Base-by-base conservation (phyloP, 2,888 invertebrate species). In the Himalopsyche japonica region DNA sequence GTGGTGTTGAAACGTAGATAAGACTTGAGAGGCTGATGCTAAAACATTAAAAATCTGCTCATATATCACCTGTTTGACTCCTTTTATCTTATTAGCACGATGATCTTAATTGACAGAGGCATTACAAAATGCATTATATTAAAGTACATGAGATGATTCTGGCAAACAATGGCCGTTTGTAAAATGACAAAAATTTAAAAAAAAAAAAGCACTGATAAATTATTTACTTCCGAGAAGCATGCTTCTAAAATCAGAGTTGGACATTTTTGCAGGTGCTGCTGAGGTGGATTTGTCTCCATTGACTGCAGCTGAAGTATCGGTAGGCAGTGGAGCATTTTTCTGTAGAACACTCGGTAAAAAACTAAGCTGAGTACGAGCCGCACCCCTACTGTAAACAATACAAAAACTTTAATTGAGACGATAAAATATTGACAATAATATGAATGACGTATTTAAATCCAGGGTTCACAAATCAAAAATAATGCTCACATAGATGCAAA, bases 201-300 rank as follows among this genome's bases (percentile, higher is more conserved):
- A 57, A 57, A 57, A 10, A 0, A 24, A 20, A 6, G 20, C 20
- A 20, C 57, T 8, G 20, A 10, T n/a, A 57, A 57, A 57, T 24
- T 84, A 85, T 37, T 86, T 86, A 20, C 79, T 86, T 32, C 80
- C 82, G 18, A 94, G 90, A 85, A 94, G 89, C 91, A 94, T 89
- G 86, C 89, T 91, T 88, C 93, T 90, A 87, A 94, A 94, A 88
- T 94, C 94, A 82, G 90, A 91, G 89, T 94, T 94, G 87, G 89
- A 91, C 87, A 93, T 82, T 30, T 85, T 84, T 27, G 82, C 47
- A 48, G 83, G 32, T 0, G 80, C 24, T 34, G 57, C 47, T n/a
- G 80, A 24, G 18, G 20, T 18, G 70, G n/a, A 34, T 7, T n/a
- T 30, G 34, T 64, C 70, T 30, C 79, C 82, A 24, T 79, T 82